Conservation (phyloP, 2,888 invertebrate species). For the Mythimna ferrago region DNA sequence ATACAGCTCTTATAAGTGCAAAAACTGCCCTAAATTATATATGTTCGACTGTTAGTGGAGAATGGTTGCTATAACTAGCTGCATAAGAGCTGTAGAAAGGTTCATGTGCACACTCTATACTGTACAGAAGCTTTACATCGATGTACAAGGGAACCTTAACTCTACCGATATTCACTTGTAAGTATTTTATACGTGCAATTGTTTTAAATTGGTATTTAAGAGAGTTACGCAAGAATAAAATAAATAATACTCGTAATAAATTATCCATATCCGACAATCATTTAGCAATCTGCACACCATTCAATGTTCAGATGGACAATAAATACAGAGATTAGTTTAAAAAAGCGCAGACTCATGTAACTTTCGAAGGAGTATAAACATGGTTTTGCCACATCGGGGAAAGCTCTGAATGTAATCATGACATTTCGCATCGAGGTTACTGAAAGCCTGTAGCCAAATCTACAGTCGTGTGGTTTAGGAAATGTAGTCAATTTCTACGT, state of each 20-base stretch:
- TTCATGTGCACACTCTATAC: too few species aligned
- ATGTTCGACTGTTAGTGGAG: too few species aligned
- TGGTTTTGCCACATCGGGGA: constrained; percentile 11
- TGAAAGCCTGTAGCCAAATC: not conserved
- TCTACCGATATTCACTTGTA: too few species aligned
- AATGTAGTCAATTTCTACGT: not conserved
- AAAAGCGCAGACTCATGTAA: constrained; percentile 33
- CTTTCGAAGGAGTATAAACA: constrained; percentile 23
- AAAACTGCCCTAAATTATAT: too few species aligned
- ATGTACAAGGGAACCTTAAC: too few species aligned
- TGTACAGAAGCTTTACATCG: too few species aligned
- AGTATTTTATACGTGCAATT: too few species aligned
- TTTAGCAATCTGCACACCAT: constrained; percentile 8
- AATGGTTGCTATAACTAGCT: too few species aligned
- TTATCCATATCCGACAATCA: not conserved
- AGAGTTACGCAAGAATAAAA: too few species aligned
- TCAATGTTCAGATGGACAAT: not conserved
- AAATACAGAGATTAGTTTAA: constrained; percentile 21
- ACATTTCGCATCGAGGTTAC: not conserved
- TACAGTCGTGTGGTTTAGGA: not conserved
- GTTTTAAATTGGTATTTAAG: too few species aligned
- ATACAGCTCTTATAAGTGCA: too few species aligned
- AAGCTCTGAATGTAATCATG: constrained; percentile 3
- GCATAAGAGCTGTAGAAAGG: too few species aligned
- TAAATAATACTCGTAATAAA: not conserved